Percentiles rank a stretch among this genome's conserved stretches.
Conservation (phyloP, 2,888 invertebrate genomes). For the Orthonevra nobilis region DNA sequence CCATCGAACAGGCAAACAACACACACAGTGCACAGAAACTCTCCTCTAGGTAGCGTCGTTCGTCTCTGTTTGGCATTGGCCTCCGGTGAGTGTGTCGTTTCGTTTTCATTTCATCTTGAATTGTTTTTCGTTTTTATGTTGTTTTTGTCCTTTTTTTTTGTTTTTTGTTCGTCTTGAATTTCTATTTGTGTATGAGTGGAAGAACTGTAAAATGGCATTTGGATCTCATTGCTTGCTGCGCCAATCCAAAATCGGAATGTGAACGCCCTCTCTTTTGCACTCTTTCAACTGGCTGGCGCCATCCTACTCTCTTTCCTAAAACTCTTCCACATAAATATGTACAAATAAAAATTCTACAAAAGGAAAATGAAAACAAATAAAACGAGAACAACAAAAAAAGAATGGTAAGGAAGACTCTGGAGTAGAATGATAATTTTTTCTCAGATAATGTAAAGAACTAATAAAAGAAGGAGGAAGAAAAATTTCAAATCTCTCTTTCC, state of each 20-base stretch:
- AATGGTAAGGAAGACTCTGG: no score
- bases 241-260: slow-evolving; percentile 69
- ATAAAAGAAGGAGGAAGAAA: slow-evolving; percentile 54
- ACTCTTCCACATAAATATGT: slow-evolving; percentile 62
- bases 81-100: slow-evolving; percentile 53
- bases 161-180: slow-evolving; percentile 61
- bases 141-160: slow-evolving; percentile 29
- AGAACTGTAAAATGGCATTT: slow-evolving; percentile 70
- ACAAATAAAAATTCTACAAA: slow-evolving; percentile 66
- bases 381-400: no score
- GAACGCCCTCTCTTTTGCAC: slow-evolving; percentile 53
- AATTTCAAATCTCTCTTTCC: slow-evolving; percentile 16
- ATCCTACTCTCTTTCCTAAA: slow-evolving; percentile 61
- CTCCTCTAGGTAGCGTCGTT: slow-evolving; percentile 15
- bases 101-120: slow-evolving; percentile 66
- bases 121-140: slow-evolving; percentile 31
- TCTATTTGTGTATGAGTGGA: slow-evolving; percentile 70
- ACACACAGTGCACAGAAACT: slow-evolving; percentile 13
- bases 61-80: slow-evolving; percentile 57
- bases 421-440: slow-evolving; percentile 66
- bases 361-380: slow-evolving; percentile 40
- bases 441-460: slow-evolving; percentile 59
- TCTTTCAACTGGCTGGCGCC: neutral
- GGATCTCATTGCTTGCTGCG: slow-evolving; percentile 68
- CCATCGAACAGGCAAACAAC: no score